phyloP scores from a whole-genome alignment of 2,113 vertebrate species.

The Heterotis niloticus region DNA sequence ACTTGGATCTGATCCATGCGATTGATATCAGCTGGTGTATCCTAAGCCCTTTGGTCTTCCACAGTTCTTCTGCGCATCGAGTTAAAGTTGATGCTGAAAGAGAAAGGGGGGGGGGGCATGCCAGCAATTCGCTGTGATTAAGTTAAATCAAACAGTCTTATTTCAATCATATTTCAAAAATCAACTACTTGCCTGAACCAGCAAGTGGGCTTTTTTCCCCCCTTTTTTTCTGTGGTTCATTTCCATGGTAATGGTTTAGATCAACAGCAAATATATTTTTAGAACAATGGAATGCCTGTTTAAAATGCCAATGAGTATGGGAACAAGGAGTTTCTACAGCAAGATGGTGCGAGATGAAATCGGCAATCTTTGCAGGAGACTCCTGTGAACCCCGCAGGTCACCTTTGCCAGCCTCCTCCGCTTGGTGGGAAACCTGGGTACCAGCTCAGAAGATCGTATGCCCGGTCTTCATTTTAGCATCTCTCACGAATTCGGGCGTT shows the following conservation, averaged over 20 bases:
- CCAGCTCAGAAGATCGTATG: neutral
- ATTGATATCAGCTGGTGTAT: constrained; percentile 26
- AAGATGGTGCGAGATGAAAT: neutral
- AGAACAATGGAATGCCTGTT: constrained; percentile 30
- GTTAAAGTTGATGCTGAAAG: neutral
- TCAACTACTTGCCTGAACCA: constrained; percentile 18
- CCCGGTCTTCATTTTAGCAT: neutral
- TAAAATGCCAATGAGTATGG: constrained; percentile 17
- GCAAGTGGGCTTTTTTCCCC: neutral
- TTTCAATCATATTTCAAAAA: constrained; percentile 21
- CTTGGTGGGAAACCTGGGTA: neutral
- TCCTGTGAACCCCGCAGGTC: neutral
- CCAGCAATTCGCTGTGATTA: neutral
- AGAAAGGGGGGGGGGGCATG: neutral
- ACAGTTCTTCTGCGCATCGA: neutral
- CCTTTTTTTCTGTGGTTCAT: constrained; percentile 8
- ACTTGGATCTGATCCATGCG: neutral
- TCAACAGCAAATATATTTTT: constrained; percentile 29
- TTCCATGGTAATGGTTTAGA: constrained; percentile 29
- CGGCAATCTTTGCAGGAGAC: neutral
- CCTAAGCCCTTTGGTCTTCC: neutral
- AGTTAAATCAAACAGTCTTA: constrained; percentile 18
- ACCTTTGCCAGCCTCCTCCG: neutral
- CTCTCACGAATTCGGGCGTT: neutral
- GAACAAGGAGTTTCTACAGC: constrained; percentile 9